Conservation (phyloP, 2,888 invertebrate genomes). For the Amphiduros pacificus region DNA sequence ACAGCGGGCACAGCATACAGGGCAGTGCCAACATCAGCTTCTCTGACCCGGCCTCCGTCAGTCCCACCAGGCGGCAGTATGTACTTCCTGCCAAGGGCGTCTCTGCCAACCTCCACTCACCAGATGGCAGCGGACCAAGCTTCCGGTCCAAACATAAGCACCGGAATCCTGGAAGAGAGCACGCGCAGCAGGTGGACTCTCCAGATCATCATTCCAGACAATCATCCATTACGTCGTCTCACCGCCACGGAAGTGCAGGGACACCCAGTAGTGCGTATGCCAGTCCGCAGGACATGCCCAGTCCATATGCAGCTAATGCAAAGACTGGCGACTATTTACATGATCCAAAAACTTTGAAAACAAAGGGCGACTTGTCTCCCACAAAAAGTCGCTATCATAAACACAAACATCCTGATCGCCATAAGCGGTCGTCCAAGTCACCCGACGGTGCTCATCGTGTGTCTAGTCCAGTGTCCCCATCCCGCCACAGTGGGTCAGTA, state of each 20-base stretch:
- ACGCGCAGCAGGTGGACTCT: neutral
- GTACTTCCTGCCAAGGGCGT: constrained; percentile 1
- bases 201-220: too few species aligned
- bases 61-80: constrained; percentile 12
- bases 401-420: neutral
- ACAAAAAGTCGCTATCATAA: neutral
- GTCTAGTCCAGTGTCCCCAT: neutral
- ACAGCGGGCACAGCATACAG: constrained; percentile 21
- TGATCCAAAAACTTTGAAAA: constrained; percentile 38
- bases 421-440: neutral
- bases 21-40: constrained; percentile 25
- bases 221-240: too few species aligned
- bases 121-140: neutral
- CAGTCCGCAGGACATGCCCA: constrained; percentile 17
- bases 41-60: constrained; percentile 6
- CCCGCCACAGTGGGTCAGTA: neutral
- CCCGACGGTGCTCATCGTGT: neutral
- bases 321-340: constrained; percentile 34
- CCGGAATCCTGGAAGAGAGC: constrained; percentile 1
- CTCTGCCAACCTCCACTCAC: neutral
- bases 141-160: too few species aligned
- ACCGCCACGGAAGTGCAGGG: neutral
- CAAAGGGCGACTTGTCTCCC: constrained; percentile 26
- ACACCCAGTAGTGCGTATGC: constrained; percentile 9
- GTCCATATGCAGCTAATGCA: constrained; percentile 39